Evolutionary conservation across 2,113 vertebrate genomes (phyloP).

Genomic region (Paramisgurnus dabryanus): DNA sequence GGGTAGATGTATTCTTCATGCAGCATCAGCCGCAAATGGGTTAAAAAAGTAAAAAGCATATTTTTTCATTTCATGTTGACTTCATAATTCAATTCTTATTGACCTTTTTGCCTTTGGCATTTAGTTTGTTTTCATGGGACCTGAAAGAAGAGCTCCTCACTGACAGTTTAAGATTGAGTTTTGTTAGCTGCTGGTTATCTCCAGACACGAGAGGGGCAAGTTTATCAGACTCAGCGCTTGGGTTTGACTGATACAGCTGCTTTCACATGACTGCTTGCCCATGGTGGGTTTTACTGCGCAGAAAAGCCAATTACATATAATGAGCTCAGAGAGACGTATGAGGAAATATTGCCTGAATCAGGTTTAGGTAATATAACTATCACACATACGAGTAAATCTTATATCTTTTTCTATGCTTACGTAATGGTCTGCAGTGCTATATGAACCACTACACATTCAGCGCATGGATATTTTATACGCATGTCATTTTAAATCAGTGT

Average conservation of each 20-base stretch:
- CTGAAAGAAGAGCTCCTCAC: too few relatives aligned
- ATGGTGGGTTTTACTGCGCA: constrained; percentile 8
- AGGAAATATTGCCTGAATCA: not conserved
- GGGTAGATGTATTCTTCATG: too few relatives aligned
- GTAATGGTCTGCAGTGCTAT: not conserved
- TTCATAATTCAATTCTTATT: too few relatives aligned
- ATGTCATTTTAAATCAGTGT: too few relatives aligned
- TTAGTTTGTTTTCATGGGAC: too few relatives aligned
- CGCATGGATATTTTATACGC: not conserved
- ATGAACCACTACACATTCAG: not conserved
- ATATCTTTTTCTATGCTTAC: not conserved
- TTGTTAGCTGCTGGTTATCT: constrained; percentile 19
- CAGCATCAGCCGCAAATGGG: too few relatives aligned
- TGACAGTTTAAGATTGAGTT: too few relatives aligned
- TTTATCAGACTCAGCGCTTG: constrained; percentile 14
- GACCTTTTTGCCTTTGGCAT: too few relatives aligned
- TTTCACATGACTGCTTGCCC: not conserved
- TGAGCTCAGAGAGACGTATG: constrained; percentile 27
- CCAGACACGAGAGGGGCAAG: constrained; percentile 20
- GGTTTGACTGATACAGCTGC: not conserved
- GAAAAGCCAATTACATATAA: constrained; percentile 35
- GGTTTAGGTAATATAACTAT: constrained; percentile 20
- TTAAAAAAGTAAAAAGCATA: too few relatives aligned
- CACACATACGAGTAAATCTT: not conserved
- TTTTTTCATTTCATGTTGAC: too few relatives aligned